Percentiles rank a stretch among this genome's conserved stretches.
Conservation (phyloP, 2,888 invertebrate species). For the Antitype chi region DNA sequence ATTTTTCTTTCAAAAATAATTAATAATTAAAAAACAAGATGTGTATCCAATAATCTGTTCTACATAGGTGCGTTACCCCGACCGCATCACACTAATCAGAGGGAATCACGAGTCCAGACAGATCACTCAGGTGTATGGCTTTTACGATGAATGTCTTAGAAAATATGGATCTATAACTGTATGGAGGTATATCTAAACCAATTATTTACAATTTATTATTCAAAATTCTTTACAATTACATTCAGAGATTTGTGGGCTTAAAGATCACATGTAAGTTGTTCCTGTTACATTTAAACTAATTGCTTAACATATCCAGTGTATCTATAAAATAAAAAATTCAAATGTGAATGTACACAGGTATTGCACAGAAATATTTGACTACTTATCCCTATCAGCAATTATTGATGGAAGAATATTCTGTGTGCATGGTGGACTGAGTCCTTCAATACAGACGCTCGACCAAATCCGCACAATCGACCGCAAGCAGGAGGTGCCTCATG, state of each 20-base stretch:
- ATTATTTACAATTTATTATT: not conserved
- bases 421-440: constrained; percentile 99
- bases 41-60: constrained; percentile 5
- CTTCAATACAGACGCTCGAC: constrained; percentile 99
- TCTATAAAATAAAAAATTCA: constrained; percentile 11
- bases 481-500: constrained; percentile 99
- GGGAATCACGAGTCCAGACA: constrained; percentile 99
- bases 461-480: constrained; percentile 99
- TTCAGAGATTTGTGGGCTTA: not conserved
- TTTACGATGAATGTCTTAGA: constrained; percentile 99
- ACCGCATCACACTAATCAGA: constrained; percentile 99
- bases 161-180: constrained; percentile 99
- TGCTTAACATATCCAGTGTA: not conserved
- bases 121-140: constrained; percentile 99
- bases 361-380: constrained; percentile 99
- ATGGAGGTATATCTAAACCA: constrained; percentile 93
- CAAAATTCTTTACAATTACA: not conserved
- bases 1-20: too few relatives aligned
- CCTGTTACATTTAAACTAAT: not conserved
- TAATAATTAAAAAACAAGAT: not conserved
- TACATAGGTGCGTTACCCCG: constrained; percentile 98
- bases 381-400: constrained; percentile 98
- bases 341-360: constrained; percentile 88
- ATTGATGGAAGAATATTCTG: constrained; percentile 99
- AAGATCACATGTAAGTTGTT: constrained; percentile 5